Conservation (phyloP, 2,797 vertebrate genomes). For the Schizopygopsis pylzovi region DNA sequence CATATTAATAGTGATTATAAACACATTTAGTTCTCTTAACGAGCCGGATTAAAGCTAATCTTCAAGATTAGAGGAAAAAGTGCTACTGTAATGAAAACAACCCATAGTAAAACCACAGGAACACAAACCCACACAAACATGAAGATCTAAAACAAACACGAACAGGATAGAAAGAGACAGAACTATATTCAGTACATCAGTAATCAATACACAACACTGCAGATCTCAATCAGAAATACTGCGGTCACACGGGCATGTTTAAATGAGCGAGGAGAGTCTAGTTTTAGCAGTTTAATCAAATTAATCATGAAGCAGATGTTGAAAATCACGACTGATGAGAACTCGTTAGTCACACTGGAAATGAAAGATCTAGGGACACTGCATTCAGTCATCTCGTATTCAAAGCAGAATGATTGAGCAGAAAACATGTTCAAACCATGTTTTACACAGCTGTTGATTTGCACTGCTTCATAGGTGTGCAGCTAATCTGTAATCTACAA, state of each 20-base stretch:
- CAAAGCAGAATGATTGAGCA: not conserved
- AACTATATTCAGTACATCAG: not conserved
- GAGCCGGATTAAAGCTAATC: conserved; percentile 12
- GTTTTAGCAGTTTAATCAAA: not conserved
- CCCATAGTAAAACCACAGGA: not conserved
- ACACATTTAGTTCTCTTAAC: conserved; percentile 13
- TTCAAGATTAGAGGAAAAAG: not conserved
- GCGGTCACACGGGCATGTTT: not conserved
- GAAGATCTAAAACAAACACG: not conserved
- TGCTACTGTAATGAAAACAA: not conserved
- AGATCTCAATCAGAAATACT: not conserved
- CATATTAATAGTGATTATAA: conserved; percentile 18
- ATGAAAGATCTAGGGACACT: not conserved
- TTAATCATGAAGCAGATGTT: not conserved
- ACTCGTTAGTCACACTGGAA: conserved; percentile 1
- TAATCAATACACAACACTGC: not conserved
- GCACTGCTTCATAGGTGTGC: not conserved
- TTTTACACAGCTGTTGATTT: not conserved
- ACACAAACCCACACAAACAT: not conserved
- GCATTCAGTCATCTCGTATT: not conserved
- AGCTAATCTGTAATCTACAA: not conserved
- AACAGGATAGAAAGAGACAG: not conserved
- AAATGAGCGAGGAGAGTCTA: not conserved
- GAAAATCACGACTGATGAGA: not conserved
- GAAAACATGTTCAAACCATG: not conserved